Evolutionary conservation across 2,888 invertebrate genomes (phyloP), one percentile per base, ranked within the genome.

Genomic region (Junonia oenone): DNA sequence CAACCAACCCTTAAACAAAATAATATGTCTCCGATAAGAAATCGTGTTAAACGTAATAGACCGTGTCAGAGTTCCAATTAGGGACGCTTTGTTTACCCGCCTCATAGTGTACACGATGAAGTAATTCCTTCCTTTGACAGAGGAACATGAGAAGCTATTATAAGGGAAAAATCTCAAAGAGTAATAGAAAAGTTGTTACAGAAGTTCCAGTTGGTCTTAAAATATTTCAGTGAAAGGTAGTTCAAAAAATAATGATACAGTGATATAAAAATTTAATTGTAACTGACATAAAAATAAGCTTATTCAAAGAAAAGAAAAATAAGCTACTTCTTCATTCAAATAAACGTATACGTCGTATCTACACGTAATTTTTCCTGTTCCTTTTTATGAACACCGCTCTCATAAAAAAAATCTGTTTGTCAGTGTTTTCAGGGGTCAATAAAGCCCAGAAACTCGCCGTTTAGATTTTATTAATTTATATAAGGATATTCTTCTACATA

Each of bases 91-190:
- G 62, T 65, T 64, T 66, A 54, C 49, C 51, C 60, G 26, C 31
- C 35, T 55, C 38, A 38, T 11, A 47, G 33, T 15, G 27, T 29
- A 45, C 45, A n/a, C 48, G 40, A 55, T 51, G 58, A 53, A 63
- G 63, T 67, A 67, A 72, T 67, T 69, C 62, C 63, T 62, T 67
- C 66, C 64, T 64, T 66, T 69, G 66, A 65, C 63, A 63, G 48
- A 56, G 26, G 61, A 57, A 62, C 58, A 59, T 45, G 55, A 59
- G 56, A 61, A 37, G 63, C 61, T 63, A 61, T 62, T 58, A 60
- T 50, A 52, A 22, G 48, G 45, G 22, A 52, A 63, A 56, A 51
- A 38, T n/a, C 43, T 13, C 56, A 57, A 45, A 55, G 56, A 55
- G 45, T 38, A 31, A 33, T 40, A 1, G 17, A 27, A 19, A 17